A percentile compares a stretch with the other conserved stretches of the same genome.
Conservation (phyloP, 2,888 invertebrate species). For the Onthophagus sagittarius region DNA sequence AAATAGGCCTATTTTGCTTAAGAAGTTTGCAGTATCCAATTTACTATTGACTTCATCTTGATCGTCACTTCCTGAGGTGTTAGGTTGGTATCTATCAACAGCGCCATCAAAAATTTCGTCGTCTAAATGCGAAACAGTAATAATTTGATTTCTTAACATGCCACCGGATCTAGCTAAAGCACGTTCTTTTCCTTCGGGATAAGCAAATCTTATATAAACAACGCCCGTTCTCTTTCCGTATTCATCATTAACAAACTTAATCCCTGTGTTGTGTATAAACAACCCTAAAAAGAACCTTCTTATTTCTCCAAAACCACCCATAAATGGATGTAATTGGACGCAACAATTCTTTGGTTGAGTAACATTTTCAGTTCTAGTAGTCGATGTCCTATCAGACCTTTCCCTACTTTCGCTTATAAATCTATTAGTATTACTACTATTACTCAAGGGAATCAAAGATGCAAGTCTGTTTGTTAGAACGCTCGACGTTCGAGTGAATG, state of each 20-base stretch:
- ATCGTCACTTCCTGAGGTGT: slow-evolving; percentile 20
- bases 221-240: slow-evolving; percentile 75
- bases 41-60: slow-evolving; percentile 16
- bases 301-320: slow-evolving; percentile 75
- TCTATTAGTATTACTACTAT: background rate
- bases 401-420: slow-evolving; percentile 1
- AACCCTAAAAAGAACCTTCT: slow-evolving; percentile 76
- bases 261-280: slow-evolving; percentile 72
- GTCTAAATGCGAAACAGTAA: slow-evolving; percentile 65
- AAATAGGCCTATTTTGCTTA: slow-evolving; percentile 39
- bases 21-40: slow-evolving; percentile 35
- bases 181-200: slow-evolving; percentile 63
- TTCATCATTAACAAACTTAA: slow-evolving; percentile 81
- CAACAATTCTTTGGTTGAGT: slow-evolving; percentile 49
- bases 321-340: slow-evolving; percentile 68
- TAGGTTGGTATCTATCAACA: slow-evolving; percentile 65
- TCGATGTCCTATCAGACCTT: slow-evolving; percentile 2
- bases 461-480: background rate
- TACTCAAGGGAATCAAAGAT: background rate
- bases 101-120: slow-evolving; percentile 72
- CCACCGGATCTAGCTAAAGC: slow-evolving; percentile 66
- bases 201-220: slow-evolving; percentile 75
- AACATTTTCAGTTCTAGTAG: background rate
- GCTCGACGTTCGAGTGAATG: background rate
- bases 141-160: slow-evolving; percentile 61